A percentile compares a stretch with the other conserved stretches of the same genome.
These are phyloP conservation scores for Calyptommatus sinebrachiatus DNA, from an alignment of 2,113 vertebrate species.

Conservation along the genomic window DNA sequence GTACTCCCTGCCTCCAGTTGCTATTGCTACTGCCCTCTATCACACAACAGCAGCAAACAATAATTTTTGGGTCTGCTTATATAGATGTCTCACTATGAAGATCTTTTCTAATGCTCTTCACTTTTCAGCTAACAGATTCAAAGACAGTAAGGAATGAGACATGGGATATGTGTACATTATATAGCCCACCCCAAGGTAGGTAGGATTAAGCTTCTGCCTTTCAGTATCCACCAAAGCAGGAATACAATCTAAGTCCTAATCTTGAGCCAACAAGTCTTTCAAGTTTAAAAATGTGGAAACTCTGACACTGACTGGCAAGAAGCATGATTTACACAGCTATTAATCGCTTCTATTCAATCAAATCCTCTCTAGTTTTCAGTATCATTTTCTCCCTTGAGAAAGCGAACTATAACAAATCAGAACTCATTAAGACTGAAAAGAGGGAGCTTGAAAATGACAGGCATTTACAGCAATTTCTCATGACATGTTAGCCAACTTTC, in stretches of 20 bases:
- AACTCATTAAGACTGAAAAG: conserved; percentile 19
- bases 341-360: background rate
- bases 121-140: too few species aligned
- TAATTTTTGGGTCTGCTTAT: too few species aligned
- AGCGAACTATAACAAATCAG: background rate
- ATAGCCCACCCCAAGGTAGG: too few species aligned
- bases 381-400: background rate
- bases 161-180: too few species aligned
- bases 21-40: too few species aligned
- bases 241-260: background rate
- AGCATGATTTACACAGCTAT: background rate
- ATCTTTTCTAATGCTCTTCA: too few species aligned
- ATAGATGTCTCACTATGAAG: too few species aligned
- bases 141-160: too few species aligned
- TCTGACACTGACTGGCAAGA: background rate
- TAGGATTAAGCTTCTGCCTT: too few species aligned
- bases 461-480: background rate
- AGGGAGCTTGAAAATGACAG: conserved; percentile 16
- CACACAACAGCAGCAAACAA: too few species aligned
- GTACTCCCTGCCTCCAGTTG: too few species aligned
- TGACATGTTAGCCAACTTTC: conserved; percentile 11
- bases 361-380: background rate
- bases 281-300: background rate
- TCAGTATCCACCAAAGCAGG: too few species aligned
- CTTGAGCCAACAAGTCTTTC: background rate